Evolutionary conservation across 2,113 vertebrate species (phyloP), one percentile per base, ranked within the genome.

Genomic region (Microcebus lehilahytsara): DNA sequence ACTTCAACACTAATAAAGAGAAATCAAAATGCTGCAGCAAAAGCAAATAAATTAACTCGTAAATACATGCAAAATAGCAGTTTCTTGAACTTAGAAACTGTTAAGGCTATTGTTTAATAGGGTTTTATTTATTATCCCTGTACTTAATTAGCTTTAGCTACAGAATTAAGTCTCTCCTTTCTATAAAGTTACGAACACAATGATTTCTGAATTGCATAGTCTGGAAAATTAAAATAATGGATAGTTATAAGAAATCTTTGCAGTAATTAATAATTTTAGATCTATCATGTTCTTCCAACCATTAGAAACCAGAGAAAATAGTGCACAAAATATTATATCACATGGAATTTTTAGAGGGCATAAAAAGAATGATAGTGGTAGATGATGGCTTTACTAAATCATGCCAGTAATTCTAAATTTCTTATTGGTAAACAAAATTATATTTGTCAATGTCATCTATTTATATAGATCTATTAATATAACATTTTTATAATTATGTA

Each of bases 191-290:
- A 23, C 53, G 94, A 69, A n/a, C 56, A 49, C 60, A 91, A 89
- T 58, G 20, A 78, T 66, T 86, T 96, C 69, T 93, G 23, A 91
- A 91, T 85, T 64, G 79, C 32, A 67, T 69, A 75, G 27, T 62
- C 10, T 60, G 20, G 34, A 51, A 92, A 93, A 93, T 93, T 49
- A 87, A 94, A 94, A 88, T 78, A 93, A 51, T 49, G 58, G 12
- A 51, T 80, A 90, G 74, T 11, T 27, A 84, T 19, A 93, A 53
- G 12, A 91, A 87, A 40, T 37, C 10, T 74, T 75, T 79, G 25
- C 6, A 81, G 22, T 58, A 75, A 79, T 74, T 83, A 89, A 93
- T 12, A 56, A 46, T 85, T 96, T 94, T 49, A 86, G 25, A 58
- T 5, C 1, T 0, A 17, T 67, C 6, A 14, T 89, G 89, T 95